Percentiles rank a stretch among this genome's conserved stretches.
Evolutionary conservation across 2,888 invertebrate species (phyloP).

Genomic region (Drosophila emarginata): DNA sequence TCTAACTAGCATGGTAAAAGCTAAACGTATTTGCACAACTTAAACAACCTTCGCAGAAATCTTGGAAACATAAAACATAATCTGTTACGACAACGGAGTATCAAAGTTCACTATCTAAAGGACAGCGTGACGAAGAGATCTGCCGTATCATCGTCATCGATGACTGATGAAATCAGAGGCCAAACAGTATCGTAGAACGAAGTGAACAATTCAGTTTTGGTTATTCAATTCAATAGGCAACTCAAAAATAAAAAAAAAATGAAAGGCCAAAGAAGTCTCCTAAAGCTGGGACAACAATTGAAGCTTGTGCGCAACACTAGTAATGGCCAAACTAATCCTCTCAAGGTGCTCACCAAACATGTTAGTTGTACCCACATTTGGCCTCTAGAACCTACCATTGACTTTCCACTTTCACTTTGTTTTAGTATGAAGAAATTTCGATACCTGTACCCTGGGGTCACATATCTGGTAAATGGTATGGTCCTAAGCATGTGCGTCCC

Average conservation of each 20-base stretch:
- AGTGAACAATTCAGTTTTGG: slow-evolving; percentile 6
- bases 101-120: slow-evolving; percentile 38
- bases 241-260: slow-evolving; percentile 32
- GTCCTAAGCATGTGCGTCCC: slow-evolving; percentile 85
- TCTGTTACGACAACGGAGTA: slow-evolving; percentile 13
- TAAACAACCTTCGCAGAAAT: slow-evolving; percentile 22
- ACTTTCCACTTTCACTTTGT: slow-evolving; percentile 12
- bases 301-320: slow-evolving; percentile 19
- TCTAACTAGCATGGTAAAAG: slow-evolving; percentile 5
- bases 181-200: slow-evolving; percentile 5
- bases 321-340: slow-evolving; percentile 34
- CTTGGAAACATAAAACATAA: slow-evolving; percentile 20
- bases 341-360: slow-evolving; percentile 53
- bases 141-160: slow-evolving; percentile 16
- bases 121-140: background rate
- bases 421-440: slow-evolving; percentile 85
- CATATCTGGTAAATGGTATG: slow-evolving; percentile 88
- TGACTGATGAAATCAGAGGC: slow-evolving; percentile 40
- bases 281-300: slow-evolving; percentile 30
- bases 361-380: slow-evolving; percentile 33
- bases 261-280: slow-evolving; percentile 30
- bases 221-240: slow-evolving; percentile 7
- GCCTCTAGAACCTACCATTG: background rate
- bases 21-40: background rate
- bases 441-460: slow-evolving; percentile 88